These are phyloP conservation scores for Pogonocichla stellata DNA, from an alignment of 2,113 vertebrate genomes.

Conservation along the genomic window DNA sequence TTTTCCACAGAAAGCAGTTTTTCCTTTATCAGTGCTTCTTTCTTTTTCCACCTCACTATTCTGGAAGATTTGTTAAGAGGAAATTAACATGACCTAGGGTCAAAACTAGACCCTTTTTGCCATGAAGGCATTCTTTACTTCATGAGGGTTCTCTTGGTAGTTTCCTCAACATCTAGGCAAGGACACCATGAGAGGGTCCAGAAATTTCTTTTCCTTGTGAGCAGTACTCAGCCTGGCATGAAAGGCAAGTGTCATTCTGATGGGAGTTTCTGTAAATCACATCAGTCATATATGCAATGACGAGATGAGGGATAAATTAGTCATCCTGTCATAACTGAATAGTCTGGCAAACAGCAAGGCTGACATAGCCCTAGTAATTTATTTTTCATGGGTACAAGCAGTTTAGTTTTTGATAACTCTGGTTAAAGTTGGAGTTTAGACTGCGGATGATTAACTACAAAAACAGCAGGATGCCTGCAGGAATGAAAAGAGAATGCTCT, in stretches of 20 bases:
- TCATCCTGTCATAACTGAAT: not conserved
- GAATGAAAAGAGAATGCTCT: not conserved
- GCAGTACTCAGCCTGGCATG: not conserved
- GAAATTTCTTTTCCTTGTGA: not conserved
- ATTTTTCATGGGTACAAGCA: not conserved
- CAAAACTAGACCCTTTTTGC: not conserved
- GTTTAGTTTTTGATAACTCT: not conserved
- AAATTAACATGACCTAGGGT: not conserved
- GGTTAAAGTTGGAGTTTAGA: not conserved
- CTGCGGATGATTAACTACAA: not conserved
- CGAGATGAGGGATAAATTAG: not conserved
- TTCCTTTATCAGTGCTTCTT: not conserved
- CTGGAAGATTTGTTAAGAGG: not conserved
- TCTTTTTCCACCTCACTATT: not conserved
- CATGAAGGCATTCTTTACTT: not conserved
- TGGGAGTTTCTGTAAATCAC: not conserved
- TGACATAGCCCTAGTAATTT: not conserved
- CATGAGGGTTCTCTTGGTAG: not conserved
- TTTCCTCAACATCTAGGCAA: not conserved
- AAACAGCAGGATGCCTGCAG: not conserved
- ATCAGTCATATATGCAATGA: not conserved
- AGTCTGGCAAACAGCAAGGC: not conserved
- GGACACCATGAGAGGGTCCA: not conserved
- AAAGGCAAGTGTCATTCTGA: not conserved
- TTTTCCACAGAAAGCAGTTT: not conserved